Evolutionary conservation across 2,113 vertebrate genomes (phyloP), one percentile per base, ranked within the genome.

Genomic region (Alligator mississippiensis): DNA sequence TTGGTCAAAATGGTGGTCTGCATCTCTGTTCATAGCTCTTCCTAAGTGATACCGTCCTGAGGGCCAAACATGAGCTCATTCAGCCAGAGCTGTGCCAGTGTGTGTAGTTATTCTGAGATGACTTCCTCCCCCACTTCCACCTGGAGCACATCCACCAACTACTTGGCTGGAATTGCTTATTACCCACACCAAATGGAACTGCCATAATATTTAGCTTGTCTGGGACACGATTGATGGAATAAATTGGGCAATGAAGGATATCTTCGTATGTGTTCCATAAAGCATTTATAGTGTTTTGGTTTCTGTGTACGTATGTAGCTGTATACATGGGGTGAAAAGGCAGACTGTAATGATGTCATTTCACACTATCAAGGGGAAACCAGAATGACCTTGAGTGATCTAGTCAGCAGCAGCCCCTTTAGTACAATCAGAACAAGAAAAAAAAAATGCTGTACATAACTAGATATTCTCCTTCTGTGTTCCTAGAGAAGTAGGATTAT

Each of bases 271-370:
- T 64, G 14, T 55, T 12, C 5, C 11, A 11, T 70, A 18, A 16
- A 25, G 2, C 54, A 54, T 60, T 61, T 60, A 5, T 6, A 11
- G 30, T 2, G 34, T 17, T 8, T 59, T 79, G 34, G n/a, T 47
- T 9, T 19, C 54, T 15, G 0, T 18, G 6, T 3, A 1, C 1
- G 62, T 8, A 2, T 12, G 3, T 4, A 2, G 24, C 24, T 59
- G 17, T 57, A 34, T 77, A 62, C 61, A 22, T 3, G 68, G 68
- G 34, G 34, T 34, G 34, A 17, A 66, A 66, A 30, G 38, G 13
- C 61, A 47, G 62, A 47, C 12, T 9, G 0, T 2, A 4, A 76
- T 9, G 18, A 18, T n/a, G 18, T 79, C 62, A n/a, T 27, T 25
- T 27, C 62, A 25, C 19, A 11, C 30, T 1, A 11, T 25, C n/a